These are phyloP conservation scores for Myotis davidii DNA, from an alignment of 2,113 vertebrate species.

Conservation along the genomic window DNA sequence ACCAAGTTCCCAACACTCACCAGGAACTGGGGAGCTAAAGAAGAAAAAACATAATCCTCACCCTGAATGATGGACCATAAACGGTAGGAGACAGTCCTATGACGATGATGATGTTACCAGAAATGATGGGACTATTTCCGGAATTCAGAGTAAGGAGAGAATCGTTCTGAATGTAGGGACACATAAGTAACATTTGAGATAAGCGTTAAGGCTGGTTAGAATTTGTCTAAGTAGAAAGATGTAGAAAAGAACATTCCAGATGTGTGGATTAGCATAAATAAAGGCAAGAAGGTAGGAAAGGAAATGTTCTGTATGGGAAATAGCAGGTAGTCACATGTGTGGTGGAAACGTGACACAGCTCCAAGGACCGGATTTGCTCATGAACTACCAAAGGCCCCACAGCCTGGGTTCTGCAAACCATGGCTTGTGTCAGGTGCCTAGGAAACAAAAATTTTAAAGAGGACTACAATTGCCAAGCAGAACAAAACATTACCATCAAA, in stretches of 20 bases:
- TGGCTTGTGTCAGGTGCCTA: background rate
- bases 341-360: background rate
- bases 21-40: background rate
- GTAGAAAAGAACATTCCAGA: background rate
- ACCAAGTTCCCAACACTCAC: background rate
- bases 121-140: background rate
- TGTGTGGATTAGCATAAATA: background rate
- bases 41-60: background rate
- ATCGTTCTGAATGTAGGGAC: background rate
- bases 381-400: too few relatives aligned
- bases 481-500: constrained; percentile 12
- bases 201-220: background rate
- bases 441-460: background rate
- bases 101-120: background rate
- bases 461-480: background rate
- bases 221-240: constrained; percentile 51
- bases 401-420: background rate
- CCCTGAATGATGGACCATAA: background rate
- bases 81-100: background rate
- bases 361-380: background rate
- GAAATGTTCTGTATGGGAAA: background rate
- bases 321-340: background rate
- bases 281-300: background rate
- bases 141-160: background rate
- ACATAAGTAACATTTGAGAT: constrained; percentile 28